These are phyloP conservation scores for Mongoloraphidia duomilia DNA, from an alignment of 2,888 invertebrate genomes.

Conservation along the genomic window DNA sequence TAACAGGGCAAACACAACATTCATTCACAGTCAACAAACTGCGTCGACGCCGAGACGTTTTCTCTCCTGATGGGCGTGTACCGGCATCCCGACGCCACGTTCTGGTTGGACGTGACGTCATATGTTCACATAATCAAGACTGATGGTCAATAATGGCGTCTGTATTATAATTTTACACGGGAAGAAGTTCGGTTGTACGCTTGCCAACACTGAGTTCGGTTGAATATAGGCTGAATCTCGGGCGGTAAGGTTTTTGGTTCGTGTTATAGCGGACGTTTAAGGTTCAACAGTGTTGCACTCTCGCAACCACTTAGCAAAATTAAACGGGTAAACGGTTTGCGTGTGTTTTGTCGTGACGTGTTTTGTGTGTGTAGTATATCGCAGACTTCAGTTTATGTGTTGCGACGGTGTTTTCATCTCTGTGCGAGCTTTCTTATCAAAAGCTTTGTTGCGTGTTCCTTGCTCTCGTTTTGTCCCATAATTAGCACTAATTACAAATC, in stretches of 20 bases:
- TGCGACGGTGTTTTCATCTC: too few species aligned
- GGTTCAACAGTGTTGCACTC: background rate
- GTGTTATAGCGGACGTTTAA: background rate
- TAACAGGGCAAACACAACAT: slow-evolving; percentile 3
- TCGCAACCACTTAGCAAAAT: slow-evolving; percentile 28
- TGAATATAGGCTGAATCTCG: slow-evolving; percentile 1
- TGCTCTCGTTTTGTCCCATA: too few species aligned
- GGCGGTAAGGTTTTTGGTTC: background rate
- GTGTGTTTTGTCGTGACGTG: background rate
- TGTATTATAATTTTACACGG: slow-evolving; percentile 13
- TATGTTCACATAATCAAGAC: slow-evolving; percentile 29
- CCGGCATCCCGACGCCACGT: slow-evolving; percentile 26
- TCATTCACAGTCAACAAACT: slow-evolving; percentile 12
- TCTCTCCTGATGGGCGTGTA: slow-evolving; percentile 22
- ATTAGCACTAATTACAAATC: too few species aligned
- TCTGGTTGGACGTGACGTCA: slow-evolving; percentile 29
- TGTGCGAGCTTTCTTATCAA: too few species aligned
- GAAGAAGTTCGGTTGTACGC: slow-evolving; percentile 8
- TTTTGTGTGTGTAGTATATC: too few species aligned
- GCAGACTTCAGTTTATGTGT: too few species aligned
- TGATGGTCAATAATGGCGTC: slow-evolving; percentile 36
- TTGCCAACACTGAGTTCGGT: background rate
- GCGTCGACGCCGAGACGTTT: slow-evolving; percentile 10
- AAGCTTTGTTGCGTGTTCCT: too few species aligned
- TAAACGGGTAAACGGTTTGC: slow-evolving; percentile 26